Evolutionary conservation across 2,797 vertebrate genomes (phyloP).

Genomic region (Syngnathus rostellatus): DNA sequence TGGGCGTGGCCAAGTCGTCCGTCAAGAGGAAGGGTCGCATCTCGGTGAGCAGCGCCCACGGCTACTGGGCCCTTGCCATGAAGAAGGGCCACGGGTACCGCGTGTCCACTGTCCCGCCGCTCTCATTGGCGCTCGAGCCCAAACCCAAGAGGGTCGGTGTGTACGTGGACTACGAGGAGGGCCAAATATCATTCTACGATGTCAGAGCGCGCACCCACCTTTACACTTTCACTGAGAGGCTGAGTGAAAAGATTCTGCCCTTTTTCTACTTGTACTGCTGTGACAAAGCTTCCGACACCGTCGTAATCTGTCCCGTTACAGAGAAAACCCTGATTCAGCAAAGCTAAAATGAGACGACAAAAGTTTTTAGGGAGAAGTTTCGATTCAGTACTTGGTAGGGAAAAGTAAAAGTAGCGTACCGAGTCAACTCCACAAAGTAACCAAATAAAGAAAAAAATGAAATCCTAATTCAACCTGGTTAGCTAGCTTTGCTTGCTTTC

Average conservation of each 20-base stretch:
- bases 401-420: no score
- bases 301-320: constrained; percentile 50
- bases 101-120: constrained; percentile 59
- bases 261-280: constrained; percentile 77
- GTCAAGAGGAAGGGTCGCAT: constrained; percentile 75
- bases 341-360: constrained; percentile 29
- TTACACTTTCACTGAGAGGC: constrained; percentile 64
- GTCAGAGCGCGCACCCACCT: constrained; percentile 58
- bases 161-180: constrained; percentile 72
- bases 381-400: background rate
- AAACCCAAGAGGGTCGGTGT: constrained; percentile 62
- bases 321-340: constrained; percentile 52
- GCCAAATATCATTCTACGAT: constrained; percentile 72
- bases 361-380: background rate
- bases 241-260: constrained; percentile 63
- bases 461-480: no score
- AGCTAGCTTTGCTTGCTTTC: no score
- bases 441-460: no score
- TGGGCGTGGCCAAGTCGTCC: constrained; percentile 70
- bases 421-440: no score
- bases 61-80: constrained; percentile 75
- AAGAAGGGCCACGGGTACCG: constrained; percentile 70
- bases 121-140: constrained; percentile 40
- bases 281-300: constrained; percentile 72
- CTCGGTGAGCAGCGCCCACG: constrained; percentile 62